These are phyloP conservation scores for Tanypteryx hageni DNA, from an alignment of 2,888 invertebrate genomes.

Conservation along the genomic window DNA sequence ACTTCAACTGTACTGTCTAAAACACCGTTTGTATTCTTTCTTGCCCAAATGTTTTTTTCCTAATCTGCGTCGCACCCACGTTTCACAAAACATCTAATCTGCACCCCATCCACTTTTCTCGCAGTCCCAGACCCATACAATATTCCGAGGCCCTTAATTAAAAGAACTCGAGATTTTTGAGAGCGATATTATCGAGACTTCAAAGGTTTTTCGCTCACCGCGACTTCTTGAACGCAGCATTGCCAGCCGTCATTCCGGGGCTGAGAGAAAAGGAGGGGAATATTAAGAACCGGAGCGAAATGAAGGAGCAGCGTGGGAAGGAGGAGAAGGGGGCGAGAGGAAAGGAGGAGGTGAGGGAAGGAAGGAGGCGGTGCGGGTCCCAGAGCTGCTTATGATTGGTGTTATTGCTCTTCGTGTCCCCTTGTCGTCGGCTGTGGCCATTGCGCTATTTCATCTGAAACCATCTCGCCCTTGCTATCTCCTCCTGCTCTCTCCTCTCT, in stretches of 20 bases:
- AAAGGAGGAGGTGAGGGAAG: background rate
- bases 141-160: background rate
- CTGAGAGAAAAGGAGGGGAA: background rate
- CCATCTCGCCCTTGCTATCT: background rate
- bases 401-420: conserved; percentile 42
- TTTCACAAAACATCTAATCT: no score
- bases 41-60: no score
- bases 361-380: background rate
- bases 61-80: no score
- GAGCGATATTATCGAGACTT: conserved; percentile 15
- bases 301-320: background rate
- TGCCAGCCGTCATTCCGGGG: background rate
- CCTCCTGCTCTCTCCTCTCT: background rate
- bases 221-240: conserved; percentile 8
- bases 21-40: no score
- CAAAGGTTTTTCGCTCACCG: background rate
- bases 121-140: background rate
- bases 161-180: background rate
- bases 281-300: background rate
- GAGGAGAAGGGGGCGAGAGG: background rate
- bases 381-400: conserved; percentile 51
- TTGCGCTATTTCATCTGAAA: background rate
- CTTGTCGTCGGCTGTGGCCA: conserved; percentile 8
- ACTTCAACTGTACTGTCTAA: no score
- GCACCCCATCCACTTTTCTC: no score